Conservation (phyloP, 2,113 vertebrate genomes). For the Pseudopipra pipra region DNA sequence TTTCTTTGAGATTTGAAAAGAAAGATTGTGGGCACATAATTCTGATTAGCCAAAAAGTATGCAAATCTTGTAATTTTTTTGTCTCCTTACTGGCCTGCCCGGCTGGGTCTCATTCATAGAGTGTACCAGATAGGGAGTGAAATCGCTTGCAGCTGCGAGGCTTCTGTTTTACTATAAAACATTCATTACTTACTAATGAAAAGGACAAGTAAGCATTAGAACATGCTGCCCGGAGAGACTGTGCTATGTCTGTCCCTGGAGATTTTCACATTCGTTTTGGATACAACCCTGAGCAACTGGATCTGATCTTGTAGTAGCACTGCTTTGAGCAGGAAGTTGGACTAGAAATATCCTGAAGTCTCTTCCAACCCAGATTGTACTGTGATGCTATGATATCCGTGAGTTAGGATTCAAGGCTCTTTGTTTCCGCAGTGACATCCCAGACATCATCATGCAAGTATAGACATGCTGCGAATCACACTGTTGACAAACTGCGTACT, state of each 20-base stretch:
- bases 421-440: neutral
- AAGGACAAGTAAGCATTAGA: neutral
- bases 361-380: neutral
- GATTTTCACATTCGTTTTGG: neutral
- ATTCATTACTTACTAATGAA: neutral
- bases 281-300: neutral
- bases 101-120: neutral
- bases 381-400: rapidly evolving
- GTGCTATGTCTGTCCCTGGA: neutral
- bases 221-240: neutral
- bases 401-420: neutral
- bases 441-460: neutral
- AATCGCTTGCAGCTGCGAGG: neutral
- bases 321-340: neutral
- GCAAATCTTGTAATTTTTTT: neutral
- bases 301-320: neutral
- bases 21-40: neutral
- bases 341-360: neutral
- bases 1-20: neutral
- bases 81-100: neutral
- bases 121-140: neutral
- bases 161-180: neutral
- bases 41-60: neutral
- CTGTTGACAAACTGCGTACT: neutral
- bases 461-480: neutral